phyloP scores from a whole-genome alignment of 2,888 invertebrate species.

The Papilio gigon region DNA sequence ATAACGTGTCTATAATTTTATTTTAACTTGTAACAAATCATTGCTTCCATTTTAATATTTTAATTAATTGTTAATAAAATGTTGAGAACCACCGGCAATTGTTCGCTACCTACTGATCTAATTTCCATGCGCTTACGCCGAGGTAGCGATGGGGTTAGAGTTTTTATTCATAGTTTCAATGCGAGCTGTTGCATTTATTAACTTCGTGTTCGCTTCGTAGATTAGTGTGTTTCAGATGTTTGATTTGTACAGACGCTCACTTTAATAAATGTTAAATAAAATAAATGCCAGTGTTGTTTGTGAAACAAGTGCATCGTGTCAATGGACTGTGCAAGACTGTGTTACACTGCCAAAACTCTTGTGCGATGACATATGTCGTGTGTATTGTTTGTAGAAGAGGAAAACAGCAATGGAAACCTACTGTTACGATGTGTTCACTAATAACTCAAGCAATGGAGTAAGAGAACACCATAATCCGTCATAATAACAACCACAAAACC shows the following conservation, averaged over 20 bases:
- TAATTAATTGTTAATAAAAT: too few species aligned
- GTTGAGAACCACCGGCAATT: conserved; percentile 61
- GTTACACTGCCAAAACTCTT: not conserved
- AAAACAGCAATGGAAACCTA: not conserved
- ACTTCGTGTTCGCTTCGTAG: conserved; percentile 64
- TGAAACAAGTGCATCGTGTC: conserved; percentile 16
- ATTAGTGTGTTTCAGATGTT: conserved; percentile 76
- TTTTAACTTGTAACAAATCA: too few species aligned
- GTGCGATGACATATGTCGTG: not conserved
- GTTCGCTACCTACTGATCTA: conserved; percentile 80
- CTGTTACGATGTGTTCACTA: not conserved
- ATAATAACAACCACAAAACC: not conserved
- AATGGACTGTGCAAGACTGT: not conserved
- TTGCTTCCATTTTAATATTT: too few species aligned
- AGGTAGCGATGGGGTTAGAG: conserved; percentile 73
- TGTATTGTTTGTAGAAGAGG: not conserved
- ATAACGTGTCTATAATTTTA: too few species aligned
- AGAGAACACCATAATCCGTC: not conserved
- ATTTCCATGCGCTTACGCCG: conserved; percentile 80
- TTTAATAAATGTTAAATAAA: conserved; percentile 33
- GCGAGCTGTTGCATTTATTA: conserved; percentile 75
- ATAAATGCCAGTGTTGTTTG: conserved; percentile 43
- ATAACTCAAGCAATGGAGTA: not conserved
- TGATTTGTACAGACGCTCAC: conserved; percentile 65
- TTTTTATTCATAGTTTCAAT: conserved; percentile 77